These are phyloP conservation scores for Lochmaea crataegi DNA, from an alignment of 2,888 invertebrate genomes.

Conservation along the genomic window DNA sequence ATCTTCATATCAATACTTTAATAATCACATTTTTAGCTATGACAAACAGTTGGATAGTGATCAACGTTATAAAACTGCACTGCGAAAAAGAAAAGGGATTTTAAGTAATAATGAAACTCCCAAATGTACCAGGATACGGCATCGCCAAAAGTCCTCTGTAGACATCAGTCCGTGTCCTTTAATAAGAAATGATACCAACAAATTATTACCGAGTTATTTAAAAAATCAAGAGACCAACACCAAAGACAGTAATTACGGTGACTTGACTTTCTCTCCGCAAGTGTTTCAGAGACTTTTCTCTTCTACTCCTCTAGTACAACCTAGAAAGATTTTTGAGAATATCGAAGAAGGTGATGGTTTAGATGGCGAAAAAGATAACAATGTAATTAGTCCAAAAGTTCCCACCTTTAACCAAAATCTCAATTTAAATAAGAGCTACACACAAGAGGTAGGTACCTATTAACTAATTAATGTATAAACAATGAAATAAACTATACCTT, in stretches of 20 bases:
- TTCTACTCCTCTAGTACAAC: constrained; percentile 52
- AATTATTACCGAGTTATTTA: background rate
- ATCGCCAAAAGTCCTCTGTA: constrained; percentile 12
- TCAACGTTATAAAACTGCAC: background rate
- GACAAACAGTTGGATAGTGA: background rate
- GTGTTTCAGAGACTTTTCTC: constrained; percentile 46
- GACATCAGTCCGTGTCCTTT: constrained; percentile 14
- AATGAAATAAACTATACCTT: constrained; percentile 33
- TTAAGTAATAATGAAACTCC: constrained; percentile 36
- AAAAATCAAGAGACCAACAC: too few relatives aligned
- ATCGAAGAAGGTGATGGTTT: constrained; percentile 3
- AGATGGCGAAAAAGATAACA: constrained; percentile 32
- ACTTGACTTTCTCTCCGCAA: constrained; percentile 55
- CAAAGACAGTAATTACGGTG: constrained; percentile 39
- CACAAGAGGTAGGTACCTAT: constrained; percentile 36
- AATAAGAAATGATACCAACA: constrained; percentile 26
- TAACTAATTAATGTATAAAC: background rate
- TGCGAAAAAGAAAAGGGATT: background rate
- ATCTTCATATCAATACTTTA: too few relatives aligned
- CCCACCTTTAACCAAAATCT: constrained; percentile 28
- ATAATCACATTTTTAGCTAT: background rate
- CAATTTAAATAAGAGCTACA: constrained; percentile 30
- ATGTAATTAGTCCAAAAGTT: constrained; percentile 25
- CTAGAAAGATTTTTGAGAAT: background rate
- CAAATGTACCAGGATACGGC: constrained; percentile 33